Evolutionary conservation across 2,797 vertebrate species (phyloP).

Genomic region (Neostethus bicornis): DNA sequence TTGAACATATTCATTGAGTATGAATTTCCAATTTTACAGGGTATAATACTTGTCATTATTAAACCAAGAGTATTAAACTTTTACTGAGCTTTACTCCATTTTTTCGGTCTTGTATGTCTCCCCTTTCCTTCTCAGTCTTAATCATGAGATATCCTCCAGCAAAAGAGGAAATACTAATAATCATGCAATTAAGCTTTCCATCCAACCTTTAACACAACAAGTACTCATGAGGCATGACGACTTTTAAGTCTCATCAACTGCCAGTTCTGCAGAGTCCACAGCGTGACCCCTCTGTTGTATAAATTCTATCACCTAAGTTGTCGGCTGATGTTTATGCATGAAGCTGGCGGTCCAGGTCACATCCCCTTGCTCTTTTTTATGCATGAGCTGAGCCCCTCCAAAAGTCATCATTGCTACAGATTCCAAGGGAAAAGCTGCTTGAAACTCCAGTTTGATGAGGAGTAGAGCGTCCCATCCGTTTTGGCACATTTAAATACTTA

Average conservation of each 20-base stretch:
- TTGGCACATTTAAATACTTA: background rate
- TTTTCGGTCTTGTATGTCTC: background rate
- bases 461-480: background rate
- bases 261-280: slow-evolving; percentile 38
- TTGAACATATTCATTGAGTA: background rate
- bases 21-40: background rate
- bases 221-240: slow-evolving; percentile 26
- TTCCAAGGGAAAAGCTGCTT: slow-evolving; percentile 41
- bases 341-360: slow-evolving; percentile 50
- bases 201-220: slow-evolving; percentile 27
- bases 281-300: slow-evolving; percentile 55
- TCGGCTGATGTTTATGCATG: slow-evolving; percentile 72
- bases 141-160: background rate
- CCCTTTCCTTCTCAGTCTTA: background rate
- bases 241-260: slow-evolving; percentile 48
- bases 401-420: slow-evolving; percentile 51
- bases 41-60: slow-evolving; percentile 4
- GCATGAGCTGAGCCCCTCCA: slow-evolving; percentile 68
- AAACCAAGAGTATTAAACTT: background rate
- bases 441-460: slow-evolving; percentile 20
- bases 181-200: background rate
- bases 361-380: slow-evolving; percentile 73
- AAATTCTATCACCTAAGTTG: slow-evolving; percentile 58
- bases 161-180: slow-evolving; percentile 3
- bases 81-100: background rate